phyloP scores from a whole-genome alignment of 2,797 vertebrate genomes.

The Gobionotothen gibberifrons region DNA sequence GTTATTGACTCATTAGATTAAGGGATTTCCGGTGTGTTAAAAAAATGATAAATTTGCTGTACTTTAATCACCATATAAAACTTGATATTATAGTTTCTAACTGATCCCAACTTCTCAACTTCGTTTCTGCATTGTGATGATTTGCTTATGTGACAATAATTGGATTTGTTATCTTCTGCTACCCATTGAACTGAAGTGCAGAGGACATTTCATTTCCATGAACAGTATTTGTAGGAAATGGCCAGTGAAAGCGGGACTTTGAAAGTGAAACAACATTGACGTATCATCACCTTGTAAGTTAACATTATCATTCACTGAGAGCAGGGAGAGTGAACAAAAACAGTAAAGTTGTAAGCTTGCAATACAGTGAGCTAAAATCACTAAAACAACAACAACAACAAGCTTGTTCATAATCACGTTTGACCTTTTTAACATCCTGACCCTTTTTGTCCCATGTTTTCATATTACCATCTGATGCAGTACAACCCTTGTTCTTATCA shows the following conservation, averaged over 20 bases:
- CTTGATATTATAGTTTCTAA: too few species aligned
- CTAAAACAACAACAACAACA: too few species aligned
- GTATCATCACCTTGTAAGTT: background rate
- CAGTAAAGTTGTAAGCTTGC: background rate
- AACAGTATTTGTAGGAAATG: background rate
- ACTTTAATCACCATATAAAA: background rate
- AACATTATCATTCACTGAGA: background rate
- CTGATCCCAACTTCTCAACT: too few species aligned
- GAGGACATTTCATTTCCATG: background rate
- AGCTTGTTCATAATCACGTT: too few species aligned
- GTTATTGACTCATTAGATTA: background rate
- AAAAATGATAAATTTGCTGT: background rate
- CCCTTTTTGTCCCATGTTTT: too few species aligned
- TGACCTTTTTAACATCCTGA: too few species aligned
- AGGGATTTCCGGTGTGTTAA: background rate
- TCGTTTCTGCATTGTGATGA: slow-evolving; percentile 1
- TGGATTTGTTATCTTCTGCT: too few species aligned
- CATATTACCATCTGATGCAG: too few species aligned
- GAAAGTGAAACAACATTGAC: too few species aligned
- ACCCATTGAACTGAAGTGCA: background rate
- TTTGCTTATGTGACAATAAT: background rate
- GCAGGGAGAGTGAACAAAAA: too few species aligned
- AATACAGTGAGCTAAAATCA: too few species aligned
- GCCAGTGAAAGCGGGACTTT: background rate
- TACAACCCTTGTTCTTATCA: background rate